A percentile compares a stretch with the other conserved stretches of the same genome.
These are phyloP conservation scores for Priocnemis perturbator DNA, from an alignment of 2,888 invertebrate genomes.

Conservation along the genomic window DNA sequence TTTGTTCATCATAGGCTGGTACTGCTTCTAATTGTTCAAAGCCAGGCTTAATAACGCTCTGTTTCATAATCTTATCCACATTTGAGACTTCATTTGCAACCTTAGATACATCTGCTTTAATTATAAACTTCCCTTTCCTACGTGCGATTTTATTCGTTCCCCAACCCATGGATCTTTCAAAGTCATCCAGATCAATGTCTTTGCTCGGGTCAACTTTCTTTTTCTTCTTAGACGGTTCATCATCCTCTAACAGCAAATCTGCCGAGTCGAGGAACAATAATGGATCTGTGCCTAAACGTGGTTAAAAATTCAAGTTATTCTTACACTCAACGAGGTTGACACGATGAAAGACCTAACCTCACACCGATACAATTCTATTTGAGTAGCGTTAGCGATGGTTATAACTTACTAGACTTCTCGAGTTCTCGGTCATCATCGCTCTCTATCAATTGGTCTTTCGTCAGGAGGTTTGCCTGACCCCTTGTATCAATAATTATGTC, in stretches of 20 bases:
- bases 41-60: slow-evolving; percentile 80
- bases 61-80: slow-evolving; percentile 79
- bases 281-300: slow-evolving; percentile 7
- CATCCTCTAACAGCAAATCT: slow-evolving; percentile 3
- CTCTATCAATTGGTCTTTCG: slow-evolving; percentile 69
- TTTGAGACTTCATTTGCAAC: slow-evolving; percentile 72
- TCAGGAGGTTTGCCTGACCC: slow-evolving; percentile 76
- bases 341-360: not conserved
- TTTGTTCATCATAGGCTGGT: slow-evolving; percentile 79
- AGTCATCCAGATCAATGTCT: slow-evolving; percentile 69
- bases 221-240: slow-evolving; percentile 21
- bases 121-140: slow-evolving; percentile 65
- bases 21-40: slow-evolving; percentile 81
- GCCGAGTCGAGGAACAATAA: slow-evolving; percentile 14
- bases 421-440: slow-evolving; percentile 62
- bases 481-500: slow-evolving; percentile 75
- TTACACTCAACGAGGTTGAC: slow-evolving; percentile 1
- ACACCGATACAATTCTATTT: not conserved
- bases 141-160: slow-evolving; percentile 42
- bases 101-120: slow-evolving; percentile 69
- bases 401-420: slow-evolving; percentile 30
- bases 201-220: slow-evolving; percentile 31
- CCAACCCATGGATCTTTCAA: slow-evolving; percentile 72
- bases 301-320: slow-evolving; percentile 8
- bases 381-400: not conserved